Conservation (phyloP, 2,888 invertebrate species). For the Nephrotoma guestfalica region DNA sequence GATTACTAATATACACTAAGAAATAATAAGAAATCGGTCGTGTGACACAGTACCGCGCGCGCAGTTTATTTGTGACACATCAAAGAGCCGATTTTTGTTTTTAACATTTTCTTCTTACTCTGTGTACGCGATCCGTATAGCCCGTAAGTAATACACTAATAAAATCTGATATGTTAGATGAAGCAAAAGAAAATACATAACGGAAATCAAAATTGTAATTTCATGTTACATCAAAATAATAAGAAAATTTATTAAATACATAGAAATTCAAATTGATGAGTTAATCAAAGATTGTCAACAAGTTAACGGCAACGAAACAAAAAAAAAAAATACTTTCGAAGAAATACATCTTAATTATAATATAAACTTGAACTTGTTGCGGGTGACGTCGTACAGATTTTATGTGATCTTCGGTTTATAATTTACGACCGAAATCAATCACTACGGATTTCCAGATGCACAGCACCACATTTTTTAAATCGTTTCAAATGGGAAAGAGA, state of each 20-base stretch:
- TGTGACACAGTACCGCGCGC: neutral
- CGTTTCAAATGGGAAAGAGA: neutral
- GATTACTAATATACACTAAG: neutral
- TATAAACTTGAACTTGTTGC: neutral
- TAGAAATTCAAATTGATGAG: neutral
- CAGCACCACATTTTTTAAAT: neutral
- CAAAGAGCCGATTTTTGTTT: neutral
- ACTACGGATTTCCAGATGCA: neutral
- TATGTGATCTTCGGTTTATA: neutral
- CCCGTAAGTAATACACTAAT: neutral
- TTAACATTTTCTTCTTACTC: neutral
- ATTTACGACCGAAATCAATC: neutral
- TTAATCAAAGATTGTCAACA: neutral
- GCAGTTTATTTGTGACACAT: neutral
- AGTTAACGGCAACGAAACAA: neutral
- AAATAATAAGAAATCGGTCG: neutral
- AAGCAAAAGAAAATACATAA: neutral
- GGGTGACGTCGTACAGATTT: neutral
- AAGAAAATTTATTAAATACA: neutral
- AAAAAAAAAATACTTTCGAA: neutral
- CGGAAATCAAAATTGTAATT: neutral
- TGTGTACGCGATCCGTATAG: neutral
- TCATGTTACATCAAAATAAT: neutral
- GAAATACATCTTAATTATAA: neutral
- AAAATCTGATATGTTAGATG: neutral